Evolutionary conservation across 2,888 invertebrate species (phyloP).

Genomic region (Synergus laeviventris): DNA sequence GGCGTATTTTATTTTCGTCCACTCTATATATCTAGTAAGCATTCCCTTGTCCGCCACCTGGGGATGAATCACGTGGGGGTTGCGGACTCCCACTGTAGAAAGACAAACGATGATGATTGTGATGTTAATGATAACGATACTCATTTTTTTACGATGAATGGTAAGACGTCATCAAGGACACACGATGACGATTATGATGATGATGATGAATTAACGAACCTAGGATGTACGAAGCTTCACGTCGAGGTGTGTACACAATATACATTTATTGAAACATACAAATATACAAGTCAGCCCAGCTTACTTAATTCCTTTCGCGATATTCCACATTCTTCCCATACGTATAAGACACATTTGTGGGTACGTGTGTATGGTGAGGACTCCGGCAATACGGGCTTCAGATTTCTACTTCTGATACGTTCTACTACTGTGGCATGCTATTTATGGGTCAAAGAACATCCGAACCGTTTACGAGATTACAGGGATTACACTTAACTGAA

Average conservation of each 20-base stretch:
- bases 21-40: too few relatives aligned
- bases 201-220: background rate
- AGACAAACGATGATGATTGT: too few relatives aligned
- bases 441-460: conserved; percentile 70
- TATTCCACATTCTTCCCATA: conserved; percentile 75
- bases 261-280: background rate
- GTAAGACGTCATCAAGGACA: too few relatives aligned
- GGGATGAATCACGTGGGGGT: too few relatives aligned
- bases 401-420: conserved; percentile 70
- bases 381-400: conserved; percentile 58
- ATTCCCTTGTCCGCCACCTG: too few relatives aligned
- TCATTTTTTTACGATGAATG: too few relatives aligned
- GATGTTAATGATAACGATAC: too few relatives aligned
- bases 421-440: conserved; percentile 64
- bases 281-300: conserved; percentile 56
- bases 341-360: conserved; percentile 69
- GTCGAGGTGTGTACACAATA: background rate
- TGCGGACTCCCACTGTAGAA: too few relatives aligned
- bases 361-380: conserved; percentile 53
- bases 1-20: too few relatives aligned
- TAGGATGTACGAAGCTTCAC: background rate
- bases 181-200: too few relatives aligned
- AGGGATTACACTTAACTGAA: conserved; percentile 31
- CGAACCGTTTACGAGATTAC: conserved; percentile 65
- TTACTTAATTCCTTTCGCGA: conserved; percentile 72